These are phyloP conservation scores for Taxidea taxus DNA, from an alignment of 2,113 vertebrate genomes.

Conservation along the genomic window DNA sequence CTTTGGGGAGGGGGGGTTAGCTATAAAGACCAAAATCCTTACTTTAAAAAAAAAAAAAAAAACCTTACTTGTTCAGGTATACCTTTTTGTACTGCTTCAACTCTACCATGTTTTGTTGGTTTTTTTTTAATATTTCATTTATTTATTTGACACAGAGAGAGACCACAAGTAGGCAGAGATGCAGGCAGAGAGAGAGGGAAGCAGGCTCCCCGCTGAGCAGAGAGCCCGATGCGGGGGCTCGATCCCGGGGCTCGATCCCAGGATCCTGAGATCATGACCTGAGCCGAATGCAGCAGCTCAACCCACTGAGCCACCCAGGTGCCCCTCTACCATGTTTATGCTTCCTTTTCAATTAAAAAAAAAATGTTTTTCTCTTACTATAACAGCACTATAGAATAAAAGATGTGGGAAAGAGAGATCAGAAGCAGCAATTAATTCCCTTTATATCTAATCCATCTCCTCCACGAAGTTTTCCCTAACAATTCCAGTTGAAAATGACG, in stretches of 20 bases:
- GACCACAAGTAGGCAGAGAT: too few species aligned
- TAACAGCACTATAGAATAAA: background rate
- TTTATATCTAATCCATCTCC: background rate
- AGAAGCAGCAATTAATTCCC: slow-evolving; percentile 18
- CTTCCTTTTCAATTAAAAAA: background rate
- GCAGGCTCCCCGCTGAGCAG: too few species aligned
- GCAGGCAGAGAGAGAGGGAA: too few species aligned
- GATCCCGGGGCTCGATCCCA: too few species aligned
- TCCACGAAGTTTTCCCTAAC: background rate
- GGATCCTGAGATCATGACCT: too few species aligned
- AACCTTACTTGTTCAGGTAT: background rate
- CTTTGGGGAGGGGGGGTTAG: background rate
- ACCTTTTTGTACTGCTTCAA: background rate
- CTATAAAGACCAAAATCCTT: background rate
- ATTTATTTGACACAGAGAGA: too few species aligned
- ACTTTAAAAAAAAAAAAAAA: background rate
- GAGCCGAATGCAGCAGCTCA: too few species aligned
- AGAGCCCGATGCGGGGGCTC: too few species aligned
- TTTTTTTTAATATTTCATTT: too few species aligned
- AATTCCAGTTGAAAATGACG: slow-evolving; percentile 1
- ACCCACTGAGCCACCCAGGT: too few species aligned
- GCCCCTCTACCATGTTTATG: background rate
- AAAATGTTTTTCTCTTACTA: background rate
- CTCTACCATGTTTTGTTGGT: background rate
- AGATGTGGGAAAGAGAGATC: background rate